These are phyloP conservation scores for Hydrotaea diabolus DNA, from an alignment of 2,888 invertebrate genomes.

Conservation along the genomic window DNA sequence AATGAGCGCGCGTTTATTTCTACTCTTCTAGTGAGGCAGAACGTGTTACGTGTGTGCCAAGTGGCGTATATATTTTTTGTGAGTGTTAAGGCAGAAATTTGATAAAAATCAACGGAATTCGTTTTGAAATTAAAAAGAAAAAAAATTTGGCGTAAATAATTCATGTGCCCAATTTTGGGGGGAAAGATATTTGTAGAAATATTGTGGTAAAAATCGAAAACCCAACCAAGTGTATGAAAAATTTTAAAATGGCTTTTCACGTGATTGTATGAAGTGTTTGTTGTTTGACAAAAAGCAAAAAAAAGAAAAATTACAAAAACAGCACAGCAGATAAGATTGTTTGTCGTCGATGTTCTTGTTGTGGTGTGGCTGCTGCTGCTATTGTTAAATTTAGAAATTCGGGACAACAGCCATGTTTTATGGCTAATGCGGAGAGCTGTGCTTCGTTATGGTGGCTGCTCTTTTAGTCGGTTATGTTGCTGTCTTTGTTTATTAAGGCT, in stretches of 20 bases:
- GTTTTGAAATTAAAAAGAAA: slow-evolving; percentile 1
- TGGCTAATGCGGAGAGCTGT: slow-evolving; percentile 40
- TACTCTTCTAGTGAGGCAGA: background rate
- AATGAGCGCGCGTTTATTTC: slow-evolving; percentile 49
- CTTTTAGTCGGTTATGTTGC: slow-evolving; percentile 23
- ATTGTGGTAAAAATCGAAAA: slow-evolving; percentile 40
- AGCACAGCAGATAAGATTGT: slow-evolving; percentile 63
- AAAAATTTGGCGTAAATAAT: background rate
- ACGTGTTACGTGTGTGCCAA: slow-evolving; percentile 26
- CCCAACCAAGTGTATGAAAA: slow-evolving; percentile 36
- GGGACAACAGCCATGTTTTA: slow-evolving; percentile 50
- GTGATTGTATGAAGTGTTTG: slow-evolving; percentile 46
- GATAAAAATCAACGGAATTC: slow-evolving; percentile 13
- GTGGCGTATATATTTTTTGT: slow-evolving; percentile 18
- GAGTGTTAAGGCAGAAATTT: background rate
- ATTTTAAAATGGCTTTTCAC: slow-evolving; percentile 47
- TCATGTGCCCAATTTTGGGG: background rate
- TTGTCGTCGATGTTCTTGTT: slow-evolving; percentile 10
- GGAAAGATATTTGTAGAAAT: background rate
- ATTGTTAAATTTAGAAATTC: slow-evolving; percentile 61
- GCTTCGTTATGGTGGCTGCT: background rate
- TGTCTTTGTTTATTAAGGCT: slow-evolving; percentile 28
- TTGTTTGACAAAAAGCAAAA: background rate
- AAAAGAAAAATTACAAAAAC: slow-evolving; percentile 19
- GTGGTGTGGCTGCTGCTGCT: background rate